Base-by-base conservation (phyloP, 2,113 vertebrate species). In the Elachura formosa region DNA sequence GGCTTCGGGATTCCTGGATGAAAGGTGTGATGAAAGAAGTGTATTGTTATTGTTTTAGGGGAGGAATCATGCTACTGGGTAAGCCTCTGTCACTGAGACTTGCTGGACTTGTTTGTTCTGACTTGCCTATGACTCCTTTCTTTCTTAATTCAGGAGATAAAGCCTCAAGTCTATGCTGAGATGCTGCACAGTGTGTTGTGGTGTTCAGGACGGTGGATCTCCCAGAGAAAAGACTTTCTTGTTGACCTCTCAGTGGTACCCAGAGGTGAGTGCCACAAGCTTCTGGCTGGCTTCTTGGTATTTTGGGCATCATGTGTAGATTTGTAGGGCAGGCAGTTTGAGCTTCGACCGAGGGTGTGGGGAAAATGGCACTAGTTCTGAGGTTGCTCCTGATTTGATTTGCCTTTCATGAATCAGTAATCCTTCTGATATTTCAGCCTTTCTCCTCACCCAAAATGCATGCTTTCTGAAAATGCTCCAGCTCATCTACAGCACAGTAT, bases 101-200 rank as follows among this genome's bases (percentile, higher is more conserved):
- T 69, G 97, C 92, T 91, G 89, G 96, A 97, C 97, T 97, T 69
- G 97, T 97, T 97, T 96, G 95, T 94, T 97, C 95, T 96, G 95
- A 94, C 94, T 95, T 91, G 94, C 92, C 95, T 88, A 91, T 96
- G 96, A 93, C 95, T 97, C 95, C 85, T 94, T 95, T 93, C 90
- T 96, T 96, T 96, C 95, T 93, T 96, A 96, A 97, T 93, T 96
- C 29, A 2, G 78, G 90, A 92, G 95, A 95, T 97, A 97, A 97
- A 97, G 91, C 94, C 92, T 89, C 94, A 94, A 92, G 91, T 92
- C 91, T 96, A 93, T 69, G 59, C 85, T 56, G 93, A 61, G 90
- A 95, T 97, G 95, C 91, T 74, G 83, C 94, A 86, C 59, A 93
- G 82, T 76, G 76, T 7, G 3, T 82, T 69, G 94, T 92, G 91